A percentile compares a stretch with the other conserved stretches of the same genome.
Conservation (phyloP, 2,888 invertebrate genomes). For the Microdon myrmicae region DNA sequence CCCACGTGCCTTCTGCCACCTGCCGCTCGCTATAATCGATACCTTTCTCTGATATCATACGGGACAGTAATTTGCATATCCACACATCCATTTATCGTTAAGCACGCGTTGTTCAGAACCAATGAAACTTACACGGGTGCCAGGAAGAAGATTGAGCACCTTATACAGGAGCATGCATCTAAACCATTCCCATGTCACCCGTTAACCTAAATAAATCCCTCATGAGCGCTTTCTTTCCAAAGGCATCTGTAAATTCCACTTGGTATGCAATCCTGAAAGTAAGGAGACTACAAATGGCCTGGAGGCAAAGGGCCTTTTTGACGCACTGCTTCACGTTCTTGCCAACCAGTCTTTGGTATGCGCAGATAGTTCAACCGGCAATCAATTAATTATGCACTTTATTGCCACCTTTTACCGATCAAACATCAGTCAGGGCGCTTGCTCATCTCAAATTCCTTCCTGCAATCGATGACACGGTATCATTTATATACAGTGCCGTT, state of each 20-base stretch:
- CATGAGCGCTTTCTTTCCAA: conserved; percentile 43
- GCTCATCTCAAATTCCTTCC: conserved; percentile 38
- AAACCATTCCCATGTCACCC: conserved; percentile 51
- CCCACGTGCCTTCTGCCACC: no score
- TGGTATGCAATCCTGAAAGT: conserved; percentile 35
- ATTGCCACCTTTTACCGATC: conserved; percentile 49
- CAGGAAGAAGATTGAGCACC: conserved; percentile 32
- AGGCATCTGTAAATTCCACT: conserved; percentile 28
- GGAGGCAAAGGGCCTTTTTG: conserved; percentile 15
- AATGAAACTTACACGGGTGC: conserved; percentile 36
- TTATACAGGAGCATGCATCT: conserved; percentile 49
- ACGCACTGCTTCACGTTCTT: conserved; percentile 10
- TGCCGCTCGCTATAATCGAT: conserved; percentile 51
- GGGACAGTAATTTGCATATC: conserved; percentile 47
- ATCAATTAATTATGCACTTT: conserved; percentile 50
- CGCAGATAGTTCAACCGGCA: conserved; percentile 44
- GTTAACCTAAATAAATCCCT: conserved; percentile 51
- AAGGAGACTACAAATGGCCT: conserved; percentile 26
- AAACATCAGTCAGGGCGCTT: conserved; percentile 37
- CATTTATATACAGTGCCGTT: conserved; percentile 40
- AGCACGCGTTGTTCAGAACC: background rate
- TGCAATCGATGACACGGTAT: conserved; percentile 42
- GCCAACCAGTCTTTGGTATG: conserved; percentile 27
- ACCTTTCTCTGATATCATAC: conserved; percentile 48
- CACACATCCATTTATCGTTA: conserved; percentile 4